A percentile compares a stretch with the other conserved stretches of the same genome.
Conservation (phyloP, 1,140 invertebrate species). For the Ooceraea biroi region DNA sequence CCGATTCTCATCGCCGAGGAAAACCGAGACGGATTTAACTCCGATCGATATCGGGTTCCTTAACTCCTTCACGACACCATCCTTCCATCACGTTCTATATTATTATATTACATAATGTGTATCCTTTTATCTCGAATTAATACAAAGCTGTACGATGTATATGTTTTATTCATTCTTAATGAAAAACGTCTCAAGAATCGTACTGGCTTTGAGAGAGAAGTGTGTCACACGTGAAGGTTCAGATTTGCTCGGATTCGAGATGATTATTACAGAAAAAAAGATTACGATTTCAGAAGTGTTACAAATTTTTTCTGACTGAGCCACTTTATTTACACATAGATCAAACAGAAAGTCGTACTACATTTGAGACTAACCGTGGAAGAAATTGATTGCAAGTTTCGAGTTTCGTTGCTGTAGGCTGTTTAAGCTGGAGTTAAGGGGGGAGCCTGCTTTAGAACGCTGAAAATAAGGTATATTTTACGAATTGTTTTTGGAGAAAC, state of each 20-base stretch:
- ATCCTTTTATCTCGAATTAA: not conserved
- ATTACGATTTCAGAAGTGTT: too few relatives aligned
- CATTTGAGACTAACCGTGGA: not conserved
- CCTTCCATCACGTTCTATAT: too few relatives aligned
- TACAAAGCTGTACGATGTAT: not conserved
- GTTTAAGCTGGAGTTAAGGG: too few relatives aligned
- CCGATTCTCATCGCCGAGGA: not conserved
- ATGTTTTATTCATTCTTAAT: not conserved
- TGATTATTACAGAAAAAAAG: not conserved
- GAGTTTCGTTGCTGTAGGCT: too few relatives aligned
- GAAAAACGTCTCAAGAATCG: not conserved
- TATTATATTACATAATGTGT: too few relatives aligned
- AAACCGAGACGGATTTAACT: constrained; percentile 10
- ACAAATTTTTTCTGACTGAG: not conserved
- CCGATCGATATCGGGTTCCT: constrained; percentile 8
- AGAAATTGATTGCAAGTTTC: not conserved
- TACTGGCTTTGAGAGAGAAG: too few relatives aligned
- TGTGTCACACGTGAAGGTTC: not conserved
- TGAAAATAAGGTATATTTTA: too few relatives aligned
- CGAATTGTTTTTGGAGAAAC: too few relatives aligned
- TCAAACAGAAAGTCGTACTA: not conserved
- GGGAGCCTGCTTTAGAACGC: too few relatives aligned
- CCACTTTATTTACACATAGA: not conserved
- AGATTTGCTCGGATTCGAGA: not conserved
- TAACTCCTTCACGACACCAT: not conserved